phyloP scores from a whole-genome alignment of 1,140 invertebrate genomes.

The Pseudomyrmex flavicornis region DNA sequence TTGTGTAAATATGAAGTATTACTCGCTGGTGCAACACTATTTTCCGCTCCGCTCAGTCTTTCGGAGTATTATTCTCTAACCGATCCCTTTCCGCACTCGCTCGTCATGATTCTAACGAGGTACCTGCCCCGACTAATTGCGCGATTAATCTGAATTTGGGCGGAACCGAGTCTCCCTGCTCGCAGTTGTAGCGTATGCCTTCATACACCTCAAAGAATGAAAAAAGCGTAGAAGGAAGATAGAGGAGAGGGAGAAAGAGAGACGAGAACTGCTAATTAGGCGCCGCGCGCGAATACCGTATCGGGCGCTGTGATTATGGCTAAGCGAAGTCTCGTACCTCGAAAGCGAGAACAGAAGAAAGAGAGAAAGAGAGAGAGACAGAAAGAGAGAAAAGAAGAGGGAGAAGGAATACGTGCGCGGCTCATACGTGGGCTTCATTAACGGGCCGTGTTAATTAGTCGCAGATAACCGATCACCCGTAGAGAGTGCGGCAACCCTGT shows the following conservation, averaged over 20 bases:
- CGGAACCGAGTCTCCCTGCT: constrained; percentile 57
- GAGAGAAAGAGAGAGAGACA: constrained; percentile 11
- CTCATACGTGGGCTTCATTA: constrained; percentile 82
- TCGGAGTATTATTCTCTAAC: constrained; percentile 28
- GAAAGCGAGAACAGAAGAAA: constrained; percentile 58
- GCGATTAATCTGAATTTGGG: constrained; percentile 71
- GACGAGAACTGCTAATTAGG: constrained; percentile 79
- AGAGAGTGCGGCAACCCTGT: constrained; percentile 69
- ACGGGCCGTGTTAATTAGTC: constrained; percentile 83
- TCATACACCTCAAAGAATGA: constrained; percentile 45
- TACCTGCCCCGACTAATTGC: constrained; percentile 64
- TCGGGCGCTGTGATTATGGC: constrained; percentile 79
- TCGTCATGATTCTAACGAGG: constrained; percentile 57
- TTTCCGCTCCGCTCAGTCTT: constrained; percentile 18
- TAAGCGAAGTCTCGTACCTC: constrained; percentile 70
- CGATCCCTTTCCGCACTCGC: constrained; percentile 45
- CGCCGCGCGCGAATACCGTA: constrained; percentile 78
- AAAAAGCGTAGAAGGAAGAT: neutral
- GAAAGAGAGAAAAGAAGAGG: constrained; percentile 62
- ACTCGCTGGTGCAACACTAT: neutral
- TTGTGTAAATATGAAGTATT: constrained; percentile 8
- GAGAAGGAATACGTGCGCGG: constrained; percentile 70
- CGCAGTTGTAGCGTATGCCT: constrained; percentile 29
- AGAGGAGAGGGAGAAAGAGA: constrained; percentile 47
- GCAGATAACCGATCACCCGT: constrained; percentile 79